phyloP scores from a whole-genome alignment of 2,888 invertebrate species.

The Coenonympha arcania region DNA sequence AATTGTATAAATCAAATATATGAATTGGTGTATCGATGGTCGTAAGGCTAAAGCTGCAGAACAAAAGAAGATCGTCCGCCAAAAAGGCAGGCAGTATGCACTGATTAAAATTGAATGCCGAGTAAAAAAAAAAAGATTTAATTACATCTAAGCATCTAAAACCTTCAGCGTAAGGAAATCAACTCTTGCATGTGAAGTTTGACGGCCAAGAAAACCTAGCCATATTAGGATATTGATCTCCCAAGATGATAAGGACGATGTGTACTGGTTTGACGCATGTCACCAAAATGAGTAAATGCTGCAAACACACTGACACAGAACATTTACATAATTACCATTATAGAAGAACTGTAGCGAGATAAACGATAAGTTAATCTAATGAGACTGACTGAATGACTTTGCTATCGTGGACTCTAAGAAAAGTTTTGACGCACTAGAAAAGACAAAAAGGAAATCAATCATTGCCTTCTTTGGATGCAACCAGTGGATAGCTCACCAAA shows the following conservation, averaged over 20 bases:
- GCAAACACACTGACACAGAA: background rate
- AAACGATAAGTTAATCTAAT: background rate
- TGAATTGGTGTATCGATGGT: no score
- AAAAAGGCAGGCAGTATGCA: no score
- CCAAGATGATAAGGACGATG: background rate
- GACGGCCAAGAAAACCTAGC: background rate
- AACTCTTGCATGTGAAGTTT: background rate
- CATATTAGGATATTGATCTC: background rate
- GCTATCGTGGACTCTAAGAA: no score
- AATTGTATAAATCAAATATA: no score
- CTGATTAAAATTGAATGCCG: no score
- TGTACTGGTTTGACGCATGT: background rate
- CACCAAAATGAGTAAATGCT: conserved; percentile 2
- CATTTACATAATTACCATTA: background rate
- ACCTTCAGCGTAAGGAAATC: conserved; percentile 1
- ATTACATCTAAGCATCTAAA: background rate
- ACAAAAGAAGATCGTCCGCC: no score
- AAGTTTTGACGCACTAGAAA: no score
- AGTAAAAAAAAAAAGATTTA: background rate
- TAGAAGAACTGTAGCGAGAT: background rate
- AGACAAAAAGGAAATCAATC: no score
- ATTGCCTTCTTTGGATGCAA: no score
- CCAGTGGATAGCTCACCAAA: no score
- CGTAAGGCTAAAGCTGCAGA: no score
- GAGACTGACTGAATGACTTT: no score